Conservation (phyloP, 30 jellyfish, hydroid and myxozoan species). For the Haliclystus octoradiatus region DNA sequence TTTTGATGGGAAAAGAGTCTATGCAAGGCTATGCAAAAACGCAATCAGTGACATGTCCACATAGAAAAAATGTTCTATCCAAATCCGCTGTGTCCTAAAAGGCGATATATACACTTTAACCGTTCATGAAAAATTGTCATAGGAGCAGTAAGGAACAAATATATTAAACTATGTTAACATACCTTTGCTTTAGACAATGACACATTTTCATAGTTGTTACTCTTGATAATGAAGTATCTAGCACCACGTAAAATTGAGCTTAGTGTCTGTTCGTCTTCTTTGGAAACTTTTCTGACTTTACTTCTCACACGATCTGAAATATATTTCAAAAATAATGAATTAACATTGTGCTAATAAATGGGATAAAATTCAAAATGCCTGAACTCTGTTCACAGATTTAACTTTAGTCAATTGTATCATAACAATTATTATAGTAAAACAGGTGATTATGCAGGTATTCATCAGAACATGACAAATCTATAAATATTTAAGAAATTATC, state of each 20-base stretch:
- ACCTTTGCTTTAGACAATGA: constrained; percentile 95
- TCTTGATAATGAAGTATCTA: constrained; percentile 82
- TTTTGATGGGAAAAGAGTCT: too few species aligned
- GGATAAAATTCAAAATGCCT: background rate
- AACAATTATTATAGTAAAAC: background rate
- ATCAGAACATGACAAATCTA: too few species aligned
- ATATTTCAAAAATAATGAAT: too few species aligned
- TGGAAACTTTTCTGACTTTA: constrained; percentile 31
- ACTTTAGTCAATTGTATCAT: background rate
- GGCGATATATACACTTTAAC: too few species aligned
- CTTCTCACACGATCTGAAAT: constrained; percentile 40
- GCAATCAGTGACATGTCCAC: too few species aligned
- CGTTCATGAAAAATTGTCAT: too few species aligned
- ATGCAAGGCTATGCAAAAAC: too few species aligned
- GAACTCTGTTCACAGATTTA: background rate
- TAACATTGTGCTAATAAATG: constrained; percentile 10
- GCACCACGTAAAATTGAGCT: constrained; percentile 75
- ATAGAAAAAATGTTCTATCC: too few species aligned
- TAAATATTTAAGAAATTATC: too few species aligned
- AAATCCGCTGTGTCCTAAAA: too few species aligned
- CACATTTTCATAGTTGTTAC: constrained; percentile 95
- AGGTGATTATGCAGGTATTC: too few species aligned
- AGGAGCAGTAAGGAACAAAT: background rate
- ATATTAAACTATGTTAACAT: background rate
- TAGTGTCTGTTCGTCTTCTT: constrained; percentile 56